Percentiles rank a stretch among this genome's conserved stretches.
These are phyloP conservation scores for Ligdia adustata DNA, from an alignment of 2,888 invertebrate genomes.

Conservation along the genomic window DNA sequence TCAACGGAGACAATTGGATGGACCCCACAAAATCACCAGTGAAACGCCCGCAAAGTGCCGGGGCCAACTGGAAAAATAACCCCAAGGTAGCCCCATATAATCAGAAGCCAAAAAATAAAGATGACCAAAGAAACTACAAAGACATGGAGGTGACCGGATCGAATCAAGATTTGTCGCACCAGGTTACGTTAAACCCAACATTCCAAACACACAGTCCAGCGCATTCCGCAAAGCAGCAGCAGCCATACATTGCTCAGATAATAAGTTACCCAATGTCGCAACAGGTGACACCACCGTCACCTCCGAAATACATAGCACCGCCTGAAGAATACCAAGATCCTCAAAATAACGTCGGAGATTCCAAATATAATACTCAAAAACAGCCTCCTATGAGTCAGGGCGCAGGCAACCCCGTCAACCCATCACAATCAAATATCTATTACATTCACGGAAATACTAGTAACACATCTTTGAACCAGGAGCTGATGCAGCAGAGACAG, in stretches of 20 bases:
- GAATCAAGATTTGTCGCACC: conserved; percentile 71
- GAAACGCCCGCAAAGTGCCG: conserved; percentile 75
- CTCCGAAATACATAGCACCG: conserved; percentile 75
- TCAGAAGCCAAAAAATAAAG: conserved; percentile 69
- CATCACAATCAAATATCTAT: conserved; percentile 69
- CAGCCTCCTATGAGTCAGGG: conserved; percentile 49
- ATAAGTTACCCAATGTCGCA: conserved; percentile 77
- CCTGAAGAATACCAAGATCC: conserved; percentile 80
- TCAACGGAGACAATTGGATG: conserved; percentile 73
- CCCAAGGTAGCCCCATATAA: conserved; percentile 73
- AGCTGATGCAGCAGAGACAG: conserved; percentile 73
- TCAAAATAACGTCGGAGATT: conserved; percentile 63
- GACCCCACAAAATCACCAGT: conserved; percentile 73
- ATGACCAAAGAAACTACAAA: conserved; percentile 64
- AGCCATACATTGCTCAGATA: conserved; percentile 79
- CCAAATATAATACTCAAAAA: conserved; percentile 55
- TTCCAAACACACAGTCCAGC: conserved; percentile 82
- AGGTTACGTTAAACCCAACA: conserved; percentile 79
- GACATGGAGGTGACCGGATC: conserved; percentile 52
- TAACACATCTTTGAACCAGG: conserved; percentile 57
- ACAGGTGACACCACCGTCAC: conserved; percentile 73
- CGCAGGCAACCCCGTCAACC: conserved; percentile 9
- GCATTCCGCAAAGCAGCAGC: conserved; percentile 71
- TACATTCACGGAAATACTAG: conserved; percentile 71
- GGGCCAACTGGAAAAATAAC: conserved; percentile 72